phyloP scores from a whole-genome alignment of 2,797 vertebrate genomes.

The Ibycter americanus region DNA sequence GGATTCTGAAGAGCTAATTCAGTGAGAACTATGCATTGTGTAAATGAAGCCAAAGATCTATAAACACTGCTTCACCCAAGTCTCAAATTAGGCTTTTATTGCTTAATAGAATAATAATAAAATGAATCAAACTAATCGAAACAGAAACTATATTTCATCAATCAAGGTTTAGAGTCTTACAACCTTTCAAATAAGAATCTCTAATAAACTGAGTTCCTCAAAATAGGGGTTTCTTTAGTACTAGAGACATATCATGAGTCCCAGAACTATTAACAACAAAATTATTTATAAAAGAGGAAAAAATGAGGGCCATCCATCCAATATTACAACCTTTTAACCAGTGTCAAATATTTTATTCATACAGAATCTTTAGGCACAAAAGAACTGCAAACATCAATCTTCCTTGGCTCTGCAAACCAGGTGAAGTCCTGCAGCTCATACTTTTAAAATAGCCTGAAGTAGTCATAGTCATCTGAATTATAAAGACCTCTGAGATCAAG shows the following conservation, averaged over 20 bases:
- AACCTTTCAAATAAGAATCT: neutral
- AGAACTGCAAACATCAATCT: neutral
- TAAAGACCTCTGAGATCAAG: slow-evolving; percentile 9
- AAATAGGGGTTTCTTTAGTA: neutral
- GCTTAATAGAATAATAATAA: neutral
- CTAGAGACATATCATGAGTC: neutral
- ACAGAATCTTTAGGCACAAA: neutral
- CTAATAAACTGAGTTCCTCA: neutral
- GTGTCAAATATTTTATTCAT: slow-evolving; percentile 12
- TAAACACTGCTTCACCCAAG: neutral
- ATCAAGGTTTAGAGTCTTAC: neutral
- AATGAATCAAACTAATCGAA: neutral
- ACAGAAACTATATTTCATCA: neutral
- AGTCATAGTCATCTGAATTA: neutral
- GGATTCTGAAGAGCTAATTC: neutral
- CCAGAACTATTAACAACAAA: neutral
- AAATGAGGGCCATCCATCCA: neutral
- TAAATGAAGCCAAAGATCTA: neutral
- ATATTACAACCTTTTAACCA: neutral
- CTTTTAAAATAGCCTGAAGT: slow-evolving; percentile 2
- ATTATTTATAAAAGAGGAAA: neutral
- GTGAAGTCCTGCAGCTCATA: neutral
- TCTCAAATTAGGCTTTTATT: neutral
- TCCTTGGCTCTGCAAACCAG: neutral
- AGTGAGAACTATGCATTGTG: neutral